Evolutionary conservation across 2,888 invertebrate genomes (phyloP).

Genomic region (Acanthacorydalis orientalis): DNA sequence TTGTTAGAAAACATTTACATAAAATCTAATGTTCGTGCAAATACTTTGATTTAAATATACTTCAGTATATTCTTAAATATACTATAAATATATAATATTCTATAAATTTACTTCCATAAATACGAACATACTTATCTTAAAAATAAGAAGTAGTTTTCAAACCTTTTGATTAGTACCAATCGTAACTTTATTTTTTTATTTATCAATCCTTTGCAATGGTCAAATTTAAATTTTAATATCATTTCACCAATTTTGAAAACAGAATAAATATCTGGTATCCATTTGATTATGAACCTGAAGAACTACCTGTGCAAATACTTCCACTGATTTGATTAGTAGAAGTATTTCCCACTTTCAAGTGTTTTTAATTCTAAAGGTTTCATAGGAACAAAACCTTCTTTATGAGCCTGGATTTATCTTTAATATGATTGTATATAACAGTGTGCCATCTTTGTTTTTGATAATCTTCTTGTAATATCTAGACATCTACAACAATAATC

Average conservation of each 20-base stretch:
- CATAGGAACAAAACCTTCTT: constrained; percentile 27
- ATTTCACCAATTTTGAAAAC: constrained; percentile 54
- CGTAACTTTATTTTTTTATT: too few species aligned
- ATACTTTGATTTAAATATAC: too few species aligned
- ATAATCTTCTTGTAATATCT: constrained; percentile 43
- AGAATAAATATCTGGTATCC: constrained; percentile 57
- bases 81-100: too few species aligned
- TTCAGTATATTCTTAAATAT: too few species aligned
- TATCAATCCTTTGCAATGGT: constrained; percentile 22
- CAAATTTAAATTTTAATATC: constrained; percentile 52
- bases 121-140: too few species aligned
- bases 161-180: too few species aligned
- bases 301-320: too few species aligned
- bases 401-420: constrained; percentile 16
- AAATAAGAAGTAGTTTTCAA: too few species aligned
- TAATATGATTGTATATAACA: constrained; percentile 16
- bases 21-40: too few species aligned
- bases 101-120: too few species aligned
- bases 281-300: constrained; percentile 56
- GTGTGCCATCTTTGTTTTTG: constrained; percentile 41
- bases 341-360: constrained; percentile 41
- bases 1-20: too few species aligned
- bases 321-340: constrained; percentile 18
- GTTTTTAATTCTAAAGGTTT: constrained; percentile 42
- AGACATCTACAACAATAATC: constrained; percentile 33